Evolutionary conservation across 2,888 invertebrate species (phyloP), one percentile per base, ranked within the genome.

Genomic region (Zaprionus bogoriensis): DNA sequence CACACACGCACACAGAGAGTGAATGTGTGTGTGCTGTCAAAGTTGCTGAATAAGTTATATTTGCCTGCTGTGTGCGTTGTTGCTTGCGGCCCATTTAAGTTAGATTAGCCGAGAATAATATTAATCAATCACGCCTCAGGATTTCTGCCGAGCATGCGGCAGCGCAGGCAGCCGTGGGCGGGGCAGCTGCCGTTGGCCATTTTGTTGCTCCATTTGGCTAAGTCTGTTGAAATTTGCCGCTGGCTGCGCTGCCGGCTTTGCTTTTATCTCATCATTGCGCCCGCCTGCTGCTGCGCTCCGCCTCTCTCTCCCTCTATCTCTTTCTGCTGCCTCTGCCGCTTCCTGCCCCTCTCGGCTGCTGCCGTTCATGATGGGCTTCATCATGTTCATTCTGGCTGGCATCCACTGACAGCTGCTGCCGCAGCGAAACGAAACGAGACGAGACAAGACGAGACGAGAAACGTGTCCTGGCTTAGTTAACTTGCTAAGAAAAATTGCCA

Each of bases 91-190:
- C 83, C 85, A 83, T 83, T 83, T 83, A 82, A 84, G 84, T 84
- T 84, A 84, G 83, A 83, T 83, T 83, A 84, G 82, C 78, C 80
- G 82, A 82, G 83, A 77, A 85, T 81, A 83, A 83, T 81, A 85
- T 84, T 85, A 85, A 85, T 84, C 84, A 84, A 84, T 85, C 85
- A 84, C 85, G 81, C 76, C 81, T 79, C 67, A 72, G 77, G 77
- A 85, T 79, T 83, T 69, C 55, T 45, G 51, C 58, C 39, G 48
- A 60, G 25, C 62, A 66, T 54, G 41, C 47, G 47, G 44, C 5
- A 44, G 17, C 12, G 28, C 9, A 28, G 42, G 27, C 14, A 7
- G 38, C 0, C 32, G 36, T 9, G 3, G 38, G 36, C 32, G 52
- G 36, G 48, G 53, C 52, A 53, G 53, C 57, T 61, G 46, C 50